Base-by-base conservation (phyloP, 2,797 vertebrate genomes). In the Sitta carolinensis region DNA sequence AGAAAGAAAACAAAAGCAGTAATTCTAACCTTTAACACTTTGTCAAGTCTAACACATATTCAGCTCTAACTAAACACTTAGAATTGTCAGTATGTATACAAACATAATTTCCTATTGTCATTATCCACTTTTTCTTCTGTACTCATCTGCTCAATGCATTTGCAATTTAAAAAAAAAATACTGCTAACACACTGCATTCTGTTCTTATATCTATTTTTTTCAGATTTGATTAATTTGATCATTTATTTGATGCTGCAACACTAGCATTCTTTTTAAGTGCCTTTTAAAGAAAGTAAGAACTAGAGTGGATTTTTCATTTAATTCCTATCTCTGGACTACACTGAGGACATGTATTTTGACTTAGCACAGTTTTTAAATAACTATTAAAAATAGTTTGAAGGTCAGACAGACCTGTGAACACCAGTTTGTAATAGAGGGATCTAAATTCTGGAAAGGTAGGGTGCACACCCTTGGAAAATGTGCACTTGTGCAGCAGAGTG, bases 11-110 rank as follows among this genome's bases (percentile, higher is more conserved):
- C n/a, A 38, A 32, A 54, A n/a, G n/a, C 17, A 45, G 42, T 29
- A 54, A 6, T n/a, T 23, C 29, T 63, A n/a, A 63, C 12, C 12
- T 54, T 18, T 15, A 45, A 26, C 22, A 10, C 19, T 62, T 86
- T 88, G 90, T 90, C 86, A 96, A 84, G 32, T n/a, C 27, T 87
- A 84, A 55, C 55, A 87, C 75, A 72, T 87, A 92, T 61, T 94
- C 55, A 87, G 45, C 70, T 87, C 69, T 80, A 61, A 79, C 51
- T 75, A 85, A 52, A 89, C 48, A 75, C 69, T 94, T 91, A 83
- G 22, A 74, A 86, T 89, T 92, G 59, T 91, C 66, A 82, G 26
- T 90, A 79, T 63, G 36, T 83, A 73, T 77, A 40, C 48, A 85
- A 91, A 84, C 45, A 54, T 57, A 74, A 64, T 84, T 94, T 94